Base-by-base conservation (phyloP, 2,113 vertebrate genomes). In the Tonatia bakeri region DNA sequence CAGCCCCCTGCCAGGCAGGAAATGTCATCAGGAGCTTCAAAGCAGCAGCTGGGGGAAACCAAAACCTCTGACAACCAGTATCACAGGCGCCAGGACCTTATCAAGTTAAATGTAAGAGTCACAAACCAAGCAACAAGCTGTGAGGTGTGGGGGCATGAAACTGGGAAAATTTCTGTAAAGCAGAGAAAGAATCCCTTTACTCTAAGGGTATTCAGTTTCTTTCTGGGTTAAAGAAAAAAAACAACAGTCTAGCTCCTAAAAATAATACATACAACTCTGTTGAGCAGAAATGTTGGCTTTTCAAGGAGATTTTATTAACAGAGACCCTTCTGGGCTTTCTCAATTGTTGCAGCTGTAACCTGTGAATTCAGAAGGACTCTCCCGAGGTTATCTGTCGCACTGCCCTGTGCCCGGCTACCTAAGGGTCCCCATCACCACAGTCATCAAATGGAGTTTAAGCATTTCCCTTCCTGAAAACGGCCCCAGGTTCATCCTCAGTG, bases 11-110 rank as follows among this genome's bases (percentile, higher is more conserved):
- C 76, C 65, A 79, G 90, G 83, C 81, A 92, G 50, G 83, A 40
- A 96, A 96, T 90, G 94, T 98, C 98, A 98, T 98, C 98, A 97
- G 88, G 67, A 64, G 92, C 97, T 98, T 98, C 97, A 98, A 97
- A 98, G 98, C 94, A 97, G 94, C 98, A 97, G 91, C 97, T 98
- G 97, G 93, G 92, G 98, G 96, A 94, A 98, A 95, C 97, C 94
- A 97, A 96, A 96, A 92, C 87, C 97, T 94, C 83, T 33, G 31
- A 61, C 97, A 98, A 96, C 93, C 1, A 96, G 17, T 97, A 98
- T 98, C 97, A 97, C 92, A 98, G 93, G 87, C 97, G 97, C 88
- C 84, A 95, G 96, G 95, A 93, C 97, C 84, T 98, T 98, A 98
- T 97, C 97, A 94, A 97, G 95, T 96, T 96, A 96, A 98, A 97